Evolutionary conservation across 2,113 vertebrate species (phyloP), one percentile per base, ranked within the genome.

Genomic region (Ophiodon elongatus): DNA sequence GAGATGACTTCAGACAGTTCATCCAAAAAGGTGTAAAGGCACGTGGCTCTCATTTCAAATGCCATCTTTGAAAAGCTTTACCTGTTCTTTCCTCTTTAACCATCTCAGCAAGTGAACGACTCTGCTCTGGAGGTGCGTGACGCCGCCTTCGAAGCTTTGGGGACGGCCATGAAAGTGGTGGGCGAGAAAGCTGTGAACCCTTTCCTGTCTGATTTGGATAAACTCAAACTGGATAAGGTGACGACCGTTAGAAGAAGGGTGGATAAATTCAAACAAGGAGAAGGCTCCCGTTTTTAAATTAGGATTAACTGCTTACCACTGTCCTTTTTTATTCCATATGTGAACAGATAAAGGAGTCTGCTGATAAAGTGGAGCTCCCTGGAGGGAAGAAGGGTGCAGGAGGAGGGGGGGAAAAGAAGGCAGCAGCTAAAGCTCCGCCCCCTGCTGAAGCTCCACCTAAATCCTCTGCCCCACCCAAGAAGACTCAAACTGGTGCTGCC

Each of bases 101-200:
- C 57, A 7, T 64, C 8, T 25, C 83, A 99, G 98, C 98, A 99
- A 94, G 98, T 99, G 88, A 99, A 97, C 74, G 98, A 99, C 92
- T 98, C 98, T 52, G 97, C 98, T 67, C 95, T 95, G 57, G 98
- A 99, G 90, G 98, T 99, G 71, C 96, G 98, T 84, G 98, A 99
- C 82, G 98, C 98, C 77, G 98, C 97, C 1, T 99, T 99, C 90
- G 98, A 99, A 92, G 98, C 98, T 13, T 66, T 99, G 82, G 98
- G 98, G 11, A 99, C 97, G 4, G 97, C 98, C 81, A 95, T 99
- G 95, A 99, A 98, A 88, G 98, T 99, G 64, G 97, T 98, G 79
- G 98, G 98, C 69, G 98, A 99, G 92, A 99, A 97, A 92, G 97
- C 97, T 15, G 97, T 99, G 63, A 99, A 98, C 89, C 96, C 97